phyloP scores from a whole-genome alignment of 2,797 vertebrate genomes.

The Paguma larvata region DNA sequence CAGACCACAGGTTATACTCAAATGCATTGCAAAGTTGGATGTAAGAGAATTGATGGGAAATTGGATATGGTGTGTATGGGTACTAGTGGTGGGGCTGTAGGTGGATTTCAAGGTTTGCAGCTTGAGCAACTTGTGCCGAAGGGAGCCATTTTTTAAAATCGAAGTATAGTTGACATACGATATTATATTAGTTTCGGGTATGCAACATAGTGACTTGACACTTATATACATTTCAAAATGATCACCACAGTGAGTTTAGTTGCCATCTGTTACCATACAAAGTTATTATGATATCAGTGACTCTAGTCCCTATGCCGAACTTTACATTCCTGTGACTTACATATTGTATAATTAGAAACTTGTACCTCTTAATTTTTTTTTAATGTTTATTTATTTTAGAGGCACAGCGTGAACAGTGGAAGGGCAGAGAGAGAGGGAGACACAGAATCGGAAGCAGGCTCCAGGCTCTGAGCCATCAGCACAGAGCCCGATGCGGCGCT shows the following conservation, averaged over 20 bases:
- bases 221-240: background rate
- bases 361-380: background rate
- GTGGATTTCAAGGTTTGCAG: background rate
- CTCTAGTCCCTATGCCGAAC: background rate
- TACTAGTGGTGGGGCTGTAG: background rate
- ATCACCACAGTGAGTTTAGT: background rate
- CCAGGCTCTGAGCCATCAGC: no score
- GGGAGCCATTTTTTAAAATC: background rate
- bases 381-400: no score
- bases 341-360: background rate
- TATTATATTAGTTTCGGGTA: background rate
- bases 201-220: background rate
- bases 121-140: background rate
- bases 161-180: background rate
- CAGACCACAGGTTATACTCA: background rate
- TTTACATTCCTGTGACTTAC: background rate
- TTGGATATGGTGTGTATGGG: no score
- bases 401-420: no score
- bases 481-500: no score
- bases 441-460: no score
- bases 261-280: background rate
- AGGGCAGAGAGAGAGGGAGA: no score
- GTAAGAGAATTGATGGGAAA: background rate
- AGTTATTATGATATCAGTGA: background rate
- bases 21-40: background rate